Conservation (phyloP, 2,113 vertebrate species). For the Etia nguti region DNA sequence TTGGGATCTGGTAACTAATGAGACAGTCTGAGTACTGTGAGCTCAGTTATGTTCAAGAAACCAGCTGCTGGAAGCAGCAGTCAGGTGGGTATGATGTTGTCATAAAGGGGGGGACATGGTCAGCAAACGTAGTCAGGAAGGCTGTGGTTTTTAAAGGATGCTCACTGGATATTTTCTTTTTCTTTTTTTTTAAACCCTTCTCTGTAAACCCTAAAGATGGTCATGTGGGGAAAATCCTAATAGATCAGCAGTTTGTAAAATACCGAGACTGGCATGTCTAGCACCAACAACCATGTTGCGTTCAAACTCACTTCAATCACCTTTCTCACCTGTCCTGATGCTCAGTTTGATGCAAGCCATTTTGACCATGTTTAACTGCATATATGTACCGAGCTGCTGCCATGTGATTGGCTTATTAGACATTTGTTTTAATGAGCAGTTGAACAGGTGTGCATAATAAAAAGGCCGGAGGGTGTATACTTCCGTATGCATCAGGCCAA, state of each 20-base stretch:
- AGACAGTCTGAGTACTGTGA: neutral
- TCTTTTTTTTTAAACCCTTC: neutral
- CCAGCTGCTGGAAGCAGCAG: neutral
- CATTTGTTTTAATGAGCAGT: neutral
- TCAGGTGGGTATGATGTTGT: neutral
- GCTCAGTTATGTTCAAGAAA: neutral
- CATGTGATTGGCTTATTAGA: neutral
- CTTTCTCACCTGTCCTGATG: neutral
- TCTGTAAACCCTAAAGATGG: fast-evolving
- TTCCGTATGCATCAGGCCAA: neutral
- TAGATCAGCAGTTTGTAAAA: neutral
- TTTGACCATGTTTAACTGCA: fast-evolving
- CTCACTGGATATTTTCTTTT: neutral
- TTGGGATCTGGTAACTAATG: neutral
- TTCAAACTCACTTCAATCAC: neutral
- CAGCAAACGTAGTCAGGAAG: neutral
- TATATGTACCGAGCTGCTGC: neutral
- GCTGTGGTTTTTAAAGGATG: neutral
- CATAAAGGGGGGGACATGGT: neutral
- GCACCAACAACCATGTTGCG: neutral
- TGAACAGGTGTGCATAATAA: neutral
- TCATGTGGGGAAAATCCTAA: neutral
- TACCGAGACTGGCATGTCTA: neutral
- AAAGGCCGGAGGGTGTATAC: neutral
- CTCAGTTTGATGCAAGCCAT: neutral